phyloP scores from a whole-genome alignment of 2,888 invertebrate genomes.

The Drosophila meridiana region DNA sequence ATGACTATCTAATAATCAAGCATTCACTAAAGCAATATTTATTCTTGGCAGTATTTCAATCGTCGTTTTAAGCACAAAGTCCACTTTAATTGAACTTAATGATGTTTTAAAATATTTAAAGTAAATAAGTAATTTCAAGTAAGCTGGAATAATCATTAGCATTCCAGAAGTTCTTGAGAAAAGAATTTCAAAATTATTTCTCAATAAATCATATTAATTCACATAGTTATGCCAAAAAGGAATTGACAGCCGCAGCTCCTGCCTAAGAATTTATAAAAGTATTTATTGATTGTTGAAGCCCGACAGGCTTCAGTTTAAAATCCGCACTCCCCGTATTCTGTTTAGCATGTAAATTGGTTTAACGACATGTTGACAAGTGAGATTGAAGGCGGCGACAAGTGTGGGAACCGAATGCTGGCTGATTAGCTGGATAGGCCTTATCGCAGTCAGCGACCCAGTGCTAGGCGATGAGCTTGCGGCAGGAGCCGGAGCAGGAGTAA shows the following conservation, averaged over 20 bases:
- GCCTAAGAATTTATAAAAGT: background rate
- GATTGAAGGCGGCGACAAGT: constrained; percentile 73
- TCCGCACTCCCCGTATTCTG: constrained; percentile 33
- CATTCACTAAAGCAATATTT: background rate
- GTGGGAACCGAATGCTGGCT: constrained; percentile 56
- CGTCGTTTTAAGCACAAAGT: background rate
- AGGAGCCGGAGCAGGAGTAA: constrained; percentile 21
- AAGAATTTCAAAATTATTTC: background rate
- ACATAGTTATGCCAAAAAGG: background rate
- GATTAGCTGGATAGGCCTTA: constrained; percentile 57
- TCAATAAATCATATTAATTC: background rate
- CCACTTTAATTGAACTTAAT: background rate
- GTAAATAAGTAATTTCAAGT: background rate
- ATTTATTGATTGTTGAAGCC: constrained; percentile 4
- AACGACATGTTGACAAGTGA: constrained; percentile 83
- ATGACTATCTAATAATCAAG: background rate
- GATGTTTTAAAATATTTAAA: background rate
- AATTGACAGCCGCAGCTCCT: background rate
- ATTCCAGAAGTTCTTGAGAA: background rate
- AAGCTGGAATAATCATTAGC: background rate
- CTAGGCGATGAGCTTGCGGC: constrained; percentile 27
- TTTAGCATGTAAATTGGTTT: constrained; percentile 79
- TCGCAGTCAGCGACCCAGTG: constrained; percentile 15
- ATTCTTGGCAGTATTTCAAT: background rate
- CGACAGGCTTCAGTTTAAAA: background rate